phyloP scores from a whole-genome alignment of 2,888 invertebrate genomes.

The Lasioglossum pauxillum region DNA sequence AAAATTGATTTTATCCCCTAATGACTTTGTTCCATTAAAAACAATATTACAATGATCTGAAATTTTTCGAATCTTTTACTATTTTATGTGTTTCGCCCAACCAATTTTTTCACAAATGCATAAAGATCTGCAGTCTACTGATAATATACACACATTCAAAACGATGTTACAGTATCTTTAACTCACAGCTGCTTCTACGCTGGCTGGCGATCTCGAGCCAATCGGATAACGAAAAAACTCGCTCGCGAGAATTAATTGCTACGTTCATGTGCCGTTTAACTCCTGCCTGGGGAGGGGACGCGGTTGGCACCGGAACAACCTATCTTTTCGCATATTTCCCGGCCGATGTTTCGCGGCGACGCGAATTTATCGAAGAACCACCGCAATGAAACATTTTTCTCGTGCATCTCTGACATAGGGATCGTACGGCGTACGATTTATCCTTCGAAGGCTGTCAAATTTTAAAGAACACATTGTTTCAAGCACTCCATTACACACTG shows the following conservation, averaged over 20 bases:
- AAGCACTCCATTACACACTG: not conserved
- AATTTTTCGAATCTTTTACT: no score
- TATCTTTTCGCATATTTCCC: slow-evolving; percentile 34
- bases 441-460: not conserved
- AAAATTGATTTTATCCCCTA: no score
- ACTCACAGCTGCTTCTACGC: not conserved
- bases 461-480: not conserved
- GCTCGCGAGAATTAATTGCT: slow-evolving; percentile 61
- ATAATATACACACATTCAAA: not conserved
- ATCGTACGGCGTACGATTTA: not conserved
- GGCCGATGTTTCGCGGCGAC: slow-evolving; percentile 5
- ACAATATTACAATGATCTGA: no score
- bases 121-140: no score
- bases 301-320: slow-evolving; percentile 54
- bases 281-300: slow-evolving; percentile 31
- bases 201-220: not conserved
- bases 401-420: not conserved
- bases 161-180: not conserved
- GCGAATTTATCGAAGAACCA: slow-evolving; percentile 14
- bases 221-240: slow-evolving; percentile 49
- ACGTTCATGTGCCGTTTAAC: slow-evolving; percentile 59
- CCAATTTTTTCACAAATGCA: no score
- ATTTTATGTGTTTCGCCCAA: no score
- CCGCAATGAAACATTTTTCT: not conserved
- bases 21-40: no score